Evolutionary conservation across 1,140 invertebrate genomes (phyloP).

Genomic region (Neodiprion virginianus): DNA sequence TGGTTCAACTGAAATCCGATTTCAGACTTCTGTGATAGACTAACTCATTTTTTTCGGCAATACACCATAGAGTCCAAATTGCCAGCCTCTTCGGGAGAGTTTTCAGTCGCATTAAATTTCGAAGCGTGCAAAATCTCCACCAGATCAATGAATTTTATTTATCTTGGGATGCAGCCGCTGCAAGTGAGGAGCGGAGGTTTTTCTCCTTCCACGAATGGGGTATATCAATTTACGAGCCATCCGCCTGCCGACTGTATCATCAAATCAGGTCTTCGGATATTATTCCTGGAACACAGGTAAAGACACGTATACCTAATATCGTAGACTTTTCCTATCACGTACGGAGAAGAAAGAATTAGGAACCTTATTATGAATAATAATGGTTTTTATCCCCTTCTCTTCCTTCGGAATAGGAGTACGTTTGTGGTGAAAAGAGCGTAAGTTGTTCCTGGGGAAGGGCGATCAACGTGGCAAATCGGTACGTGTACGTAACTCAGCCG

Average conservation of each 20-base stretch:
- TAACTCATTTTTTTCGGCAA: too few relatives aligned
- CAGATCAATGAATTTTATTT: constrained; percentile 29
- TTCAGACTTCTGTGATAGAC: too few relatives aligned
- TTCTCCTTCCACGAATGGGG: constrained; percentile 82
- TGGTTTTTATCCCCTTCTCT: constrained; percentile 20
- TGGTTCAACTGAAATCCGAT: too few relatives aligned
- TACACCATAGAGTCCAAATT: too few relatives aligned
- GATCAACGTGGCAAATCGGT: constrained; percentile 76
- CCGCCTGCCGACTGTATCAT: constrained; percentile 75
- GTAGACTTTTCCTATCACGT: constrained; percentile 14
- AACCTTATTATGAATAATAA: constrained; percentile 7
- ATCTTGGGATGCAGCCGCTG: constrained; percentile 58
- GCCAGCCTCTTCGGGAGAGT: too few relatives aligned
- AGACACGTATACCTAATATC: constrained; percentile 10
- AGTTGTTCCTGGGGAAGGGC: constrained; percentile 78
- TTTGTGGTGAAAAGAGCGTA: constrained; percentile 72
- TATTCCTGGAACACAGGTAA: constrained; percentile 75
- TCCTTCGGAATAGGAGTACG: constrained; percentile 66
- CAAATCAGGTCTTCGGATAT: constrained; percentile 78
- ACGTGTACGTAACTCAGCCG: constrained; percentile 80
- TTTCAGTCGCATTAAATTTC: too few relatives aligned
- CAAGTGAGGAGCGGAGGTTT: constrained; percentile 72
- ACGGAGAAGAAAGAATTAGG: neutral
- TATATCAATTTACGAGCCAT: constrained; percentile 78
- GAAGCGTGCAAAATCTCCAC: neutral